Percentiles rank a stretch among this genome's conserved stretches.
Conservation (phyloP, 2,113 vertebrate species). For the Sus scrofa region DNA sequence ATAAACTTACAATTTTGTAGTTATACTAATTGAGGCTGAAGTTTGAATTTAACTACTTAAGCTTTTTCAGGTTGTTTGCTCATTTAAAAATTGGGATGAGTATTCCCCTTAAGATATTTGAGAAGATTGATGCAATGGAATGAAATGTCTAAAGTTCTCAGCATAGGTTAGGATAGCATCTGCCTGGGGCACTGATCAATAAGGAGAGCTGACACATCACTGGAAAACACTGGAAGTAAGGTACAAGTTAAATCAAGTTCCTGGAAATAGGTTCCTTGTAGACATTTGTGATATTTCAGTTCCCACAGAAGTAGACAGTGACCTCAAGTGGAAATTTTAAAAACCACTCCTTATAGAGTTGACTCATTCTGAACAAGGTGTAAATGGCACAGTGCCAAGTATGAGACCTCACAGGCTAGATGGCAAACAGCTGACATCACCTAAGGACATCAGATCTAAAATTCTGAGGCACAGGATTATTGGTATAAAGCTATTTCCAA, state of each 20-base stretch:
- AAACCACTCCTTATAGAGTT: neutral
- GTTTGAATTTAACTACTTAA: constrained; percentile 40
- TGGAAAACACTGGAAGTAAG: neutral
- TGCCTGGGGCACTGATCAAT: neutral
- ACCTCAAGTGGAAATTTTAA: constrained; percentile 70
- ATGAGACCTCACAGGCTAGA: neutral
- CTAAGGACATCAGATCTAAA: neutral
- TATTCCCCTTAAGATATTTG: constrained; percentile 43
- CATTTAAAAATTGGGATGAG: constrained; percentile 29
- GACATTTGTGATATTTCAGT: neutral
- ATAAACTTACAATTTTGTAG: constrained; percentile 5
- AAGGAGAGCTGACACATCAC: neutral
- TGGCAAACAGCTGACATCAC: neutral
- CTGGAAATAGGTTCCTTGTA: neutral
- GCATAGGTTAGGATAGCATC: constrained; percentile 11
- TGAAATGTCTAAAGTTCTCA: constrained; percentile 18
- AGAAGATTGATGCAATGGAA: constrained; percentile 28
- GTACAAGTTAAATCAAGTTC: neutral
- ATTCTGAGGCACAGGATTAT: neutral
- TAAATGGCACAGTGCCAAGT: neutral
- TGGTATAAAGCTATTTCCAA: neutral
- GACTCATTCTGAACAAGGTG: neutral
- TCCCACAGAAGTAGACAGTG: constrained; percentile 54
- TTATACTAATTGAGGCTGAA: neutral
- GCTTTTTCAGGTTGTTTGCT: constrained; percentile 2